Conservation (phyloP, 2,888 invertebrate genomes). For the Sphecodes monilicornis region DNA sequence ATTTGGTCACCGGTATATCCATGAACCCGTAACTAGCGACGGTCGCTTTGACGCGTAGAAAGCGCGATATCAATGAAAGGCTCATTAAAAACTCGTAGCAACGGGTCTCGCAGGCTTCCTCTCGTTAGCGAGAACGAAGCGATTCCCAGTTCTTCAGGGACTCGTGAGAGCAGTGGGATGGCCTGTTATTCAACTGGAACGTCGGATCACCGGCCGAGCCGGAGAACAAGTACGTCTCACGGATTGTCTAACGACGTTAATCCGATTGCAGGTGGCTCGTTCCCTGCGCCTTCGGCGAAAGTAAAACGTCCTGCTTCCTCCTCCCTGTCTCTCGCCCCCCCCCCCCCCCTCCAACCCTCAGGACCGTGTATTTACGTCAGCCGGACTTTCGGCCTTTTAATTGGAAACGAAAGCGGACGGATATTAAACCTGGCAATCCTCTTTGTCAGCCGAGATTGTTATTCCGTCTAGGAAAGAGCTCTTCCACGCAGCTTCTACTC, state of each 20-base stretch:
- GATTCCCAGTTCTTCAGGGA: not conserved
- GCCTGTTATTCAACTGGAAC: conserved; percentile 33
- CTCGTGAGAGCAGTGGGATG: not conserved
- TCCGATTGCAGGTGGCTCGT: conserved; percentile 47
- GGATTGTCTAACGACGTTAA: conserved; percentile 55
- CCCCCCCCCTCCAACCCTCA: not conserved
- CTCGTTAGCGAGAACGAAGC: not conserved
- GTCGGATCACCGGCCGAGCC: conserved; percentile 1
- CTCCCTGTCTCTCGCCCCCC: no score
- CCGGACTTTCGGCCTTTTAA: conserved; percentile 32
- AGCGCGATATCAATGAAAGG: not conserved
- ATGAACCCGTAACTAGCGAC: not conserved
- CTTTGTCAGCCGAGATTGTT: conserved; percentile 40
- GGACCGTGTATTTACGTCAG: conserved; percentile 27
- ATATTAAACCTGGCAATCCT: conserved; percentile 48
- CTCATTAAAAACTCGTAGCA: not conserved
- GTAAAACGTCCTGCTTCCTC: not conserved
- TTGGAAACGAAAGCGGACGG: conserved; percentile 41
- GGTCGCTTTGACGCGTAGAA: not conserved
- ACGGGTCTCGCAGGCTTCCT: not conserved
- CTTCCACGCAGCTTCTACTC: not conserved
- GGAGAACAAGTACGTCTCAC: conserved; percentile 19
- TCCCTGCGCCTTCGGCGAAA: not conserved
- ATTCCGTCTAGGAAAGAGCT: conserved; percentile 15
- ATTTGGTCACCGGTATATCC: not conserved